Conservation (phyloP, 53 echinoderm and acorn worm genomes). For the Hippasteria phrygiana region DNA sequence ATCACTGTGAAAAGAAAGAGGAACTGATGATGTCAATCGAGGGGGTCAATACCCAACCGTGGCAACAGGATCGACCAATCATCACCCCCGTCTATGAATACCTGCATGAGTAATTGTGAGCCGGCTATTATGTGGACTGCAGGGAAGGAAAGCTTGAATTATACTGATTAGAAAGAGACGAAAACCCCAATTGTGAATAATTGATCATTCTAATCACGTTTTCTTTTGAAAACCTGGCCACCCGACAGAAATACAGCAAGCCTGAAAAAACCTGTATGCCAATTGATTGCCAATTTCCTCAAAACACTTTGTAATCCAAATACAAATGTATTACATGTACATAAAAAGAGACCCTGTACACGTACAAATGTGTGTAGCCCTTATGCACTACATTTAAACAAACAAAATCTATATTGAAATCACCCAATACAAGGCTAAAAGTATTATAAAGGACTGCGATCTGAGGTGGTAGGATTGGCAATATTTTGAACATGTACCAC, state of each 20-base stretch:
- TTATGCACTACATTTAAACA: too few relatives aligned
- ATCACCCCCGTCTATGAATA: not conserved
- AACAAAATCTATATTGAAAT: too few relatives aligned
- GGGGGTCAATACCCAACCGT: slow-evolving; percentile 35
- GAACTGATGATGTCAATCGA: slow-evolving; percentile 23
- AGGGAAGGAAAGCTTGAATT: slow-evolving; percentile 8
- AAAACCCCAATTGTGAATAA: not conserved
- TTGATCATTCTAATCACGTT: not conserved
- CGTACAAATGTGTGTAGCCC: too few relatives aligned
- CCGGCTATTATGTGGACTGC: not conserved
- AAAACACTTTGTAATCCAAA: too few relatives aligned
- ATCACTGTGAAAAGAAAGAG: not conserved
- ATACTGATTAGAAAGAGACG: not conserved
- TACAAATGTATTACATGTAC: too few relatives aligned
- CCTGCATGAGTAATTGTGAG: slow-evolving; percentile 3
- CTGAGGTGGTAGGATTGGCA: too few relatives aligned
- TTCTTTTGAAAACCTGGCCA: not conserved
- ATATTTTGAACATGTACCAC: too few relatives aligned
- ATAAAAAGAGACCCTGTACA: too few relatives aligned
- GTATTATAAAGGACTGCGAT: too few relatives aligned
- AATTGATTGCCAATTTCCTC: not conserved
- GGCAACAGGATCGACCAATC: not conserved
- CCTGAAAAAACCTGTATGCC: too few relatives aligned
- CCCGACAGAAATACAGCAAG: not conserved
- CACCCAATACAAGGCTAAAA: too few relatives aligned